Evolutionary conservation across 2,888 invertebrate species (phyloP).

Genomic region (Leptogaster cylindrica): DNA sequence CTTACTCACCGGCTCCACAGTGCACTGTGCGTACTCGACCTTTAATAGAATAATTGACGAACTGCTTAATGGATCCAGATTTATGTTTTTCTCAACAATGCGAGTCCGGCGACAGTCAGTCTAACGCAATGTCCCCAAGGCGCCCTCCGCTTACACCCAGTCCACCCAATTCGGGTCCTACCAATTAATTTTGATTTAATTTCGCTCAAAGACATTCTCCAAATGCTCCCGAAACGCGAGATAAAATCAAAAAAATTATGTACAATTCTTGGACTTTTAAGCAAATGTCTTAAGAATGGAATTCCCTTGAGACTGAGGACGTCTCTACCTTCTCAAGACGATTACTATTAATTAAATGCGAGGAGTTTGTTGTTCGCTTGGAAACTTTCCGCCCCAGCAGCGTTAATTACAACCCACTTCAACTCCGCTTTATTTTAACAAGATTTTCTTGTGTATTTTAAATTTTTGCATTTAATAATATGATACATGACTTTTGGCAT

Average conservation of each 20-base stretch:
- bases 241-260: too few relatives aligned
- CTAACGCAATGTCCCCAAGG: background rate
- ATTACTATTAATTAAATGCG: constrained; percentile 18
- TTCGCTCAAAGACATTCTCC: constrained; percentile 24
- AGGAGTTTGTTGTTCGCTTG: background rate
- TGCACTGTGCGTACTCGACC: constrained; percentile 30
- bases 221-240: too few relatives aligned
- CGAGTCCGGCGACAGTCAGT: constrained; percentile 1
- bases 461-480: too few relatives aligned
- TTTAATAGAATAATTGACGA: constrained; percentile 42
- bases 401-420: constrained; percentile 32
- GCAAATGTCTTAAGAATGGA: background rate
- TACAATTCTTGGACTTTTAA: too few relatives aligned
- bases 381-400: background rate
- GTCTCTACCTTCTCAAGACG: constrained; percentile 24
- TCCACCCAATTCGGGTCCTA: constrained; percentile 10
- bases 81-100: constrained; percentile 37
- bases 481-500: too few relatives aligned
- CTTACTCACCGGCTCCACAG: constrained; percentile 23
- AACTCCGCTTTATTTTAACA: constrained; percentile 3
- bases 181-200: constrained; percentile 40
- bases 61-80: constrained; percentile 39
- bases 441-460: constrained; percentile 14
- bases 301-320: constrained; percentile 11
- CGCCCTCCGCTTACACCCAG: background rate